These are phyloP conservation scores for Empis stercorea DNA, from an alignment of 2,888 invertebrate species.

Conservation along the genomic window DNA sequence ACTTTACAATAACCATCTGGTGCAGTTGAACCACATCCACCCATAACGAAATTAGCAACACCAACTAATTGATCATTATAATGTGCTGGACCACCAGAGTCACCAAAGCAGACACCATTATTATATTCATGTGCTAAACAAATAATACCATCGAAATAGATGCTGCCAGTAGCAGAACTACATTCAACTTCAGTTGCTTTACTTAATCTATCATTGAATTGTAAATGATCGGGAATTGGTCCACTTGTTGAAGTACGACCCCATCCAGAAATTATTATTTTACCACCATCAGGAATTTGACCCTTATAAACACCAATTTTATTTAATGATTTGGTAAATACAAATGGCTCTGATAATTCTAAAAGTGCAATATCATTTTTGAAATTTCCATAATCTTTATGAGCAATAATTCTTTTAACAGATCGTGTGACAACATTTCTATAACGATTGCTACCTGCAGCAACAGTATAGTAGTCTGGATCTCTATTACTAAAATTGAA, in stretches of 20 bases:
- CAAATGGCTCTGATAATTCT: conserved; percentile 1
- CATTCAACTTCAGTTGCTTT: conserved; percentile 14
- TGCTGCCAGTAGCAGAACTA: conserved; percentile 10
- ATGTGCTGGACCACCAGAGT: conserved; percentile 32
- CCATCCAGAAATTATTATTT: conserved; percentile 26
- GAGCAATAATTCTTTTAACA: conserved; percentile 18
- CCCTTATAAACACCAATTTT: conserved; percentile 17
- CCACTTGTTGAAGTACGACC: conserved; percentile 22
- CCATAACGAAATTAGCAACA: conserved; percentile 25
- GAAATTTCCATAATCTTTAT: conserved; percentile 20
- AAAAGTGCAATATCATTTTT: conserved; percentile 10
- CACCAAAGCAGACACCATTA: conserved; percentile 28
- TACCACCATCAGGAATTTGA: conserved; percentile 16
- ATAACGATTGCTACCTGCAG: not conserved
- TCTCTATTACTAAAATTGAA: not conserved
- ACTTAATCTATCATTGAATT: conserved; percentile 13
- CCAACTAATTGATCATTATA: conserved; percentile 23
- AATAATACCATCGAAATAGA: conserved; percentile 18
- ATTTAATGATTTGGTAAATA: conserved; percentile 1
- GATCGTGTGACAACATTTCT: conserved; percentile 14
- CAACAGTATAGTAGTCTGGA: not conserved
- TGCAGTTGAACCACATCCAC: conserved; percentile 23
- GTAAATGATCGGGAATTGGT: conserved; percentile 18
- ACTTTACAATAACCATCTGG: conserved; percentile 31
- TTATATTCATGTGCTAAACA: conserved; percentile 20